Percentiles rank a stretch among this genome's conserved stretches.
Conservation (phyloP, 2,797 vertebrate genomes). For the Malacoctenus gilli region DNA sequence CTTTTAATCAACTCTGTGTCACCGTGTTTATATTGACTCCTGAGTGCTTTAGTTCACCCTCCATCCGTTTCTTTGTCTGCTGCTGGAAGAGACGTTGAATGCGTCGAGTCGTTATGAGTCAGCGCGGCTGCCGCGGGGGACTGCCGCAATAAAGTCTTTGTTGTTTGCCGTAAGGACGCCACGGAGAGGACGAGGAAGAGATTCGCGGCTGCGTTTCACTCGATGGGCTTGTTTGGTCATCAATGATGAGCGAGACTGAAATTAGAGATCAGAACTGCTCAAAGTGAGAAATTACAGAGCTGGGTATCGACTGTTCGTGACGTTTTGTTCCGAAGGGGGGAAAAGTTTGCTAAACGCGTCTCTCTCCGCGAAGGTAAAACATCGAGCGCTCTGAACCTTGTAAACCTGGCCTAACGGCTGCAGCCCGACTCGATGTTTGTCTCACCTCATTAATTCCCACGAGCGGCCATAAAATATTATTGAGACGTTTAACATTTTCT, state of each 20-base stretch:
- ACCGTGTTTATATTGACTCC: neutral
- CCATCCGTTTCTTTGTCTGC: constrained; percentile 6
- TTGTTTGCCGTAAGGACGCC: constrained; percentile 2
- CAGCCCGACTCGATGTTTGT: constrained; percentile 33
- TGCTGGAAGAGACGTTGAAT: constrained; percentile 22
- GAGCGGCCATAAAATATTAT: constrained; percentile 56
- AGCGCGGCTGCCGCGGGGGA: constrained; percentile 3
- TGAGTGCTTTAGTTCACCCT: constrained; percentile 8
- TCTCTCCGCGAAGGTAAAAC: constrained; percentile 32
- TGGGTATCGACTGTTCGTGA: no score
- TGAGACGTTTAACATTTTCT: constrained; percentile 55
- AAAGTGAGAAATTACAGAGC: no score
- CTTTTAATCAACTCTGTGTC: no score
- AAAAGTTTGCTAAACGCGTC: no score
- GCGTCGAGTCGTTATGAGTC: constrained; percentile 27
- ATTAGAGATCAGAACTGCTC: neutral
- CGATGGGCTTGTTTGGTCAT: no score
- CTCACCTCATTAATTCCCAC: constrained; percentile 62
- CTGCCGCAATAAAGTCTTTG: constrained; percentile 19
- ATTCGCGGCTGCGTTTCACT: no score
- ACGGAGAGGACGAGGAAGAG: neutral
- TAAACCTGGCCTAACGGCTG: constrained; percentile 29
- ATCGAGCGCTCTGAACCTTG: constrained; percentile 20
- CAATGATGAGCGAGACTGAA: no score
- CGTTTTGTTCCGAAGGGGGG: no score